Evolutionary conservation across 2,113 vertebrate species (phyloP).

Genomic region (Chauna torquata): DNA sequence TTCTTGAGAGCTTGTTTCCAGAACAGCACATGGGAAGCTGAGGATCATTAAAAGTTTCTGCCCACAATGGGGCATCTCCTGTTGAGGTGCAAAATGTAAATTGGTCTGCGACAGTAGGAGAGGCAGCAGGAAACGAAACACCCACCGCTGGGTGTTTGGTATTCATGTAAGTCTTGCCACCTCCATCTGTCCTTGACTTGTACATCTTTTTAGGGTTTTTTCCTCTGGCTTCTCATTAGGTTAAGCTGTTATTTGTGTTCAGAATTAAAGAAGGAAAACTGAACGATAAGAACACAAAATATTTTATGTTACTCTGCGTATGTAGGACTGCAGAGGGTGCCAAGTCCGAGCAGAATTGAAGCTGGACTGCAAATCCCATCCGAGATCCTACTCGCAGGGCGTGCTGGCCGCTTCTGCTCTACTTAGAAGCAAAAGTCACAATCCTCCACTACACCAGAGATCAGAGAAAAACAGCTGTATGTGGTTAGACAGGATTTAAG

Average conservation of each 20-base stretch:
- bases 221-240: background rate
- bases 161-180: background rate
- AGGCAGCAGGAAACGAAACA: constrained; percentile 18
- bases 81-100: constrained; percentile 23
- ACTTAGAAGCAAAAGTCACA: background rate
- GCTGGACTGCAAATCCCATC: background rate
- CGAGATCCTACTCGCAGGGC: background rate
- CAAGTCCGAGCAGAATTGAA: background rate
- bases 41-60: constrained; percentile 23
- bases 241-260: background rate
- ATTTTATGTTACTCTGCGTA: background rate
- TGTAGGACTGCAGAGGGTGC: background rate
- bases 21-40: background rate
- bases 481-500: background rate
- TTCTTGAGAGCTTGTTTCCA: background rate
- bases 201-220: background rate
- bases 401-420: background rate
- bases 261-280: background rate
- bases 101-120: constrained; percentile 1
- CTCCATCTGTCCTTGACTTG: background rate
- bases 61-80: background rate
- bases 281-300: background rate
- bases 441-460: background rate
- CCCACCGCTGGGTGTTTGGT: background rate
- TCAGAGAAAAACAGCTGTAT: background rate